A percentile compares a stretch with the other conserved stretches of the same genome.
These are phyloP conservation scores for Ornithoptera priamus DNA, from an alignment of 2,888 invertebrate species.

Conservation along the genomic window DNA sequence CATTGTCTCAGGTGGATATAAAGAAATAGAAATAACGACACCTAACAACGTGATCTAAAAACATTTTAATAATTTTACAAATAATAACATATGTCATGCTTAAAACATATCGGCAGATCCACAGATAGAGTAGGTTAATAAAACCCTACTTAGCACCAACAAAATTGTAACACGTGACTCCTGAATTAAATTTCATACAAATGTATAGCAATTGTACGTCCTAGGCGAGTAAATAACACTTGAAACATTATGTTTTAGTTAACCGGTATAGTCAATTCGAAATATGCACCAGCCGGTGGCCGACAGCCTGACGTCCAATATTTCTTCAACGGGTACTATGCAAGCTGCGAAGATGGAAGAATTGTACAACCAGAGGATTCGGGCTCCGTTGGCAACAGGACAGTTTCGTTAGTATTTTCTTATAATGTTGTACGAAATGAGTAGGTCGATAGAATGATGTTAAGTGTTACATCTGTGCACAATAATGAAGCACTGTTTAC, in stretches of 20 bases:
- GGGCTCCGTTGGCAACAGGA: conserved; percentile 53
- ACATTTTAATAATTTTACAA: no score
- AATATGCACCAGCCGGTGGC: conserved; percentile 79
- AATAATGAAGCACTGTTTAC: no score
- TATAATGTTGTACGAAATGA: neutral
- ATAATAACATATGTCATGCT: no score
- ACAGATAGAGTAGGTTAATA: no score
- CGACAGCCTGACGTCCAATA: conserved; percentile 83
- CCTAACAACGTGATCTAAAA: no score
- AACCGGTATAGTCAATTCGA: conserved; percentile 83
- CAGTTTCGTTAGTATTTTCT: conserved; percentile 53
- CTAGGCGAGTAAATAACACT: neutral
- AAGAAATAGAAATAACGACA: neutral
- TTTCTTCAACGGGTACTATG: conserved; percentile 83
- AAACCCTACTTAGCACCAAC: no score
- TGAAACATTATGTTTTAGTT: conserved; percentile 46
- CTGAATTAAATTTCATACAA: no score
- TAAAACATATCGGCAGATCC: no score
- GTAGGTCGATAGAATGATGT: no score
- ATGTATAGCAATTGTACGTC: no score
- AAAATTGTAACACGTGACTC: no score
- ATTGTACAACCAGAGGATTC: conserved; percentile 47
- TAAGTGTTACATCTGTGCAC: no score
- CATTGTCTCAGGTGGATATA: conserved; percentile 80
- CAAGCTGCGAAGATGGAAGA: conserved; percentile 80